A percentile compares a stretch with the other conserved stretches of the same genome.
phyloP scores from a whole-genome alignment of 2,888 invertebrate genomes.

The Macrophya alboannulata region DNA sequence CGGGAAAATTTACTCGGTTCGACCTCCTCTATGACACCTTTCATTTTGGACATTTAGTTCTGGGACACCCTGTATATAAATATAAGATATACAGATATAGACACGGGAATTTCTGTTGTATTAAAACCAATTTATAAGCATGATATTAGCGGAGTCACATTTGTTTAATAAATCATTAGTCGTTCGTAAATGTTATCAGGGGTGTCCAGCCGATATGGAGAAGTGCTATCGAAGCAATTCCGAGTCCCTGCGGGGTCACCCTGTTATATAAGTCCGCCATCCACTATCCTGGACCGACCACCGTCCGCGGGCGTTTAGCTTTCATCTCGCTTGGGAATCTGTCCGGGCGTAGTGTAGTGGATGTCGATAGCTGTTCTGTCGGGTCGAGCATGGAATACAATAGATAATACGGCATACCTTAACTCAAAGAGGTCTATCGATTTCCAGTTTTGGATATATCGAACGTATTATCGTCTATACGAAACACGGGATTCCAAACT shows the following conservation, averaged over 20 bases:
- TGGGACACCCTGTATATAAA: too few relatives aligned
- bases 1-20: too few relatives aligned
- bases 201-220: slow-evolving; percentile 35
- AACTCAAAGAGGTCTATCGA: slow-evolving; percentile 27
- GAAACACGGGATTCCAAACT: background rate
- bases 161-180: slow-evolving; percentile 40
- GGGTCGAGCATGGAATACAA: slow-evolving; percentile 15
- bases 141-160: background rate
- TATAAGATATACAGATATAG: too few relatives aligned
- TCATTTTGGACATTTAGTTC: too few relatives aligned
- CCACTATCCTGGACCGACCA: background rate
- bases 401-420: slow-evolving; percentile 36
- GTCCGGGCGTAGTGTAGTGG: background rate
- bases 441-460: slow-evolving; percentile 41
- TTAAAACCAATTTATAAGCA: background rate
- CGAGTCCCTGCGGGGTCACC: slow-evolving; percentile 3
- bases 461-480: background rate
- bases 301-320: background rate
- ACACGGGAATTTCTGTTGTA: background rate
- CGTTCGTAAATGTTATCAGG: slow-evolving; percentile 10
- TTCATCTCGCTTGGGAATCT: slow-evolving; percentile 39
- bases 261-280: background rate
- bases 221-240: slow-evolving; percentile 32
- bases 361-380: background rate
- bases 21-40: too few relatives aligned